Conservation (phyloP, 2,888 invertebrate genomes). For the Agapetus fuscipes region DNA sequence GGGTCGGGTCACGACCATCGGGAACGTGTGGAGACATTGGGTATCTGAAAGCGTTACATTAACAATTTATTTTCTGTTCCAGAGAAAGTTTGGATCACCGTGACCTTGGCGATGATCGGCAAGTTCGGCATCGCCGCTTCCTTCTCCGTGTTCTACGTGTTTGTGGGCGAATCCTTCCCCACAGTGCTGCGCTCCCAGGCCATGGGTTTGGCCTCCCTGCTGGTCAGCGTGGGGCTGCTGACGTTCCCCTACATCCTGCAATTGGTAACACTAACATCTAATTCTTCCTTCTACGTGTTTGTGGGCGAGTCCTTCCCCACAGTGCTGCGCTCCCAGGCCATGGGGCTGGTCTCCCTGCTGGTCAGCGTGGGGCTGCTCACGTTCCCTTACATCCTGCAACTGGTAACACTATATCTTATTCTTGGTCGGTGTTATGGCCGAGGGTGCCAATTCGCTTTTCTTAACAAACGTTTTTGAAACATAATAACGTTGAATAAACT, state of each 20-base stretch:
- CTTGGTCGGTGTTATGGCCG: too few species aligned
- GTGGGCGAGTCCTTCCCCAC: conserved; percentile 60
- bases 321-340: conserved; percentile 53
- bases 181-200: conserved; percentile 56
- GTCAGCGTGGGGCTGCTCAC: conserved; percentile 52
- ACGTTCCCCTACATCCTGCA: conserved; percentile 56
- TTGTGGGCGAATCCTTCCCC: conserved; percentile 57
- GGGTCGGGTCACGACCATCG: too few species aligned
- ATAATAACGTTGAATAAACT: too few species aligned
- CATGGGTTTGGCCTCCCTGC: conserved; percentile 56
- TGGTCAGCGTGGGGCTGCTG: conserved; percentile 51
- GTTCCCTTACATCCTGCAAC: conserved; percentile 54
- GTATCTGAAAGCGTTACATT: too few species aligned
- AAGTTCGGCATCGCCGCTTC: conserved; percentile 58
- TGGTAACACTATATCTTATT: too few species aligned
- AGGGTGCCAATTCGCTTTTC: too few species aligned
- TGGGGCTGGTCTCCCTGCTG: conserved; percentile 57
- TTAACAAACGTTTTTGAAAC: too few species aligned
- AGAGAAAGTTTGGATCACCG: conserved; percentile 55
- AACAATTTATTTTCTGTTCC: too few species aligned
- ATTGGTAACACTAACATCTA: conserved; percentile 47
- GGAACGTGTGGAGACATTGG: too few species aligned
- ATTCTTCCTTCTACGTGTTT: conserved; percentile 59
- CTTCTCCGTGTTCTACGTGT: conserved; percentile 59
- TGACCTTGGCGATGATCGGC: conserved; percentile 54